Conservation (phyloP, 2,113 vertebrate genomes). For the Cryptomyrus ogoouensis region DNA sequence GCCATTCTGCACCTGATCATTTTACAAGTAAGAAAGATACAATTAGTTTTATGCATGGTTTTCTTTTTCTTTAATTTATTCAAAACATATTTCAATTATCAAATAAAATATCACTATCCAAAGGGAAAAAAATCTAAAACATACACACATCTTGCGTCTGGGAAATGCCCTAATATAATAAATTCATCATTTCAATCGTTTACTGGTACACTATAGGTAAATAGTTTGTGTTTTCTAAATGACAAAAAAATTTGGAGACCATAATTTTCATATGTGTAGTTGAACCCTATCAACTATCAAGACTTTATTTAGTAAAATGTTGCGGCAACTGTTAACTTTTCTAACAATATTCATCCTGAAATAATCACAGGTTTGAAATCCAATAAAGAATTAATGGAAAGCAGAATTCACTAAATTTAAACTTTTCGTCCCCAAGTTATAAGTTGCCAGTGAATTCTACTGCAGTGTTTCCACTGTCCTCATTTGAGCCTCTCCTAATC, state of each 20-base stretch:
- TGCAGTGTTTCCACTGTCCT: neutral
- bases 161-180: neutral
- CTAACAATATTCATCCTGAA: neutral
- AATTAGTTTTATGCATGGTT: neutral
- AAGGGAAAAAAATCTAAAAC: neutral
- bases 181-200: conserved; percentile 2
- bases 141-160: neutral
- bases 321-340: neutral
- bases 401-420: neutral
- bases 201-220: neutral
- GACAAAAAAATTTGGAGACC: neutral
- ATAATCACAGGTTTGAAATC: neutral
- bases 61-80: conserved; percentile 51
- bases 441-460: neutral
- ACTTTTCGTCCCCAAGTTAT: neutral
- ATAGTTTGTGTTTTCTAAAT: neutral
- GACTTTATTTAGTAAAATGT: neutral
- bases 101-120: conserved; percentile 38
- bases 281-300: neutral
- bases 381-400: neutral
- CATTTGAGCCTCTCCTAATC: neutral
- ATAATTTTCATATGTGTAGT: neutral
- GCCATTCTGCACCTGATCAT: neutral
- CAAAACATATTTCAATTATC: conserved; percentile 55
- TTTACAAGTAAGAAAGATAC: neutral